Evolutionary conservation across 2,888 invertebrate species (phyloP), one percentile per base, ranked within the genome.

Genomic region (Ametastegia equiseti): DNA sequence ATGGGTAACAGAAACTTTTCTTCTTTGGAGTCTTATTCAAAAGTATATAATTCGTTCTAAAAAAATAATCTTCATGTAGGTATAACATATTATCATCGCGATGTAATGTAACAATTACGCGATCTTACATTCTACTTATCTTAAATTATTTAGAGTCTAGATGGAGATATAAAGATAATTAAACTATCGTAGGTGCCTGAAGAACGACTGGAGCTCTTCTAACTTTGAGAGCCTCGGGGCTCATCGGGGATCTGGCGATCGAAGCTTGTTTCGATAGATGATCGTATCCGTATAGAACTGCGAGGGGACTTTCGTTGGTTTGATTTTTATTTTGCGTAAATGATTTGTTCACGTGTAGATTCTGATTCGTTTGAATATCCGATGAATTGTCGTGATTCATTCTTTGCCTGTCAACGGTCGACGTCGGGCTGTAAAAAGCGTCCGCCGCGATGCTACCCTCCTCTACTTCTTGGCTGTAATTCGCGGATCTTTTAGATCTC

Each of bases 201-300:
- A 97, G 94, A 93, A 97, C 96, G 94, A 96, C 96, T 92, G 97
- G 96, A 90, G 97, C 97, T 92, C 97, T 95, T 93, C 97, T 96
- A 93, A 97, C 96, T 95, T 97, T 96, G 94, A 96, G 95, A 93
- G 95, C 96, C 93, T 94, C 97, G 90, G 95, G 97, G 91, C 92
- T 94, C 92, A 92, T 93, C 81, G 91, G 92, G 90, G 88, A 88
- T 84, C 92, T 92, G 75, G 83, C 87, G 81, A 91, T 87, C 67
- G 90, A 87, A 81, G 89, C 84, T 60, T 89, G 88, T 84, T 90
- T 90, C 60, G 88, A 84, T 80, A 90, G 89, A 83, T 89, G 90
- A 85, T 89, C 89, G 82, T 91, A 91, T 86, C 91, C 91, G 84
- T 91, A 91, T 86, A 90, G 88, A 80, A 89, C 90, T 39, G 89